phyloP scores from a whole-genome alignment of 2,113 vertebrate species.

The Clarias macrocephalus region DNA sequence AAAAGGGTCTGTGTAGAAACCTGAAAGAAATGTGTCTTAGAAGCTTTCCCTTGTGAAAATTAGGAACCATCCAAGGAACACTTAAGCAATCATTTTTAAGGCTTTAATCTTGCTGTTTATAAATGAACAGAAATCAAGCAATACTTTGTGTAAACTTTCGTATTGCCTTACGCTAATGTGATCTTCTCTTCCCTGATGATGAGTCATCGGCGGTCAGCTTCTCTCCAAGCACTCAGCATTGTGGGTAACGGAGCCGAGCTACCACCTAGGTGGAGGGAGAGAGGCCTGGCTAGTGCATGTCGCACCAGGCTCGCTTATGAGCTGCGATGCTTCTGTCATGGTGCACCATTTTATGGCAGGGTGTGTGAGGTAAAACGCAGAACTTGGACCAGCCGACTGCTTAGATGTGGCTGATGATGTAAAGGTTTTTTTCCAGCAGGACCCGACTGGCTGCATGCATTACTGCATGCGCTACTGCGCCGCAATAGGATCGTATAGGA shows the following conservation, averaged over 20 bases:
- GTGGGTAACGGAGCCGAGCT: conserved; percentile 40
- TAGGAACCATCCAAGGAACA: background rate
- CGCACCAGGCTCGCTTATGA: conserved; percentile 31
- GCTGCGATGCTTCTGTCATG: conserved; percentile 34
- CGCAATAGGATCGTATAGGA: background rate
- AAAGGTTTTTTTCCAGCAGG: conserved; percentile 39
- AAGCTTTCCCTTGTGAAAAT: background rate
- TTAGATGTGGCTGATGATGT: conserved; percentile 45
- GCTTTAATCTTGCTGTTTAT: background rate
- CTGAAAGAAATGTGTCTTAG: background rate
- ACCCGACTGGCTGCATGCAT: conserved; percentile 4
- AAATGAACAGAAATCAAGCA: background rate
- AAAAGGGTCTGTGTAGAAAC: conserved; percentile 4
- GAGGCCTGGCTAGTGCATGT: conserved; percentile 36
- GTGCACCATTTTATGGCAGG: conserved; percentile 37
- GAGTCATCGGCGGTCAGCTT: conserved; percentile 55
- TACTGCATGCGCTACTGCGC: background rate
- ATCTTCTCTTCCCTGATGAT: conserved; percentile 55
- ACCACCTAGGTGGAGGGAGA: conserved; percentile 29
- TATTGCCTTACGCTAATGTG: conserved; percentile 30
- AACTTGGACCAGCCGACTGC: conserved; percentile 32
- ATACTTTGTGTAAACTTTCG: background rate
- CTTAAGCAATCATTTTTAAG: background rate
- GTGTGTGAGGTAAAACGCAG: conserved; percentile 35
- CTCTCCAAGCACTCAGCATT: conserved; percentile 41